These are phyloP conservation scores for Dusona sp. DNA, from an alignment of 2,888 invertebrate species.

Conservation along the genomic window DNA sequence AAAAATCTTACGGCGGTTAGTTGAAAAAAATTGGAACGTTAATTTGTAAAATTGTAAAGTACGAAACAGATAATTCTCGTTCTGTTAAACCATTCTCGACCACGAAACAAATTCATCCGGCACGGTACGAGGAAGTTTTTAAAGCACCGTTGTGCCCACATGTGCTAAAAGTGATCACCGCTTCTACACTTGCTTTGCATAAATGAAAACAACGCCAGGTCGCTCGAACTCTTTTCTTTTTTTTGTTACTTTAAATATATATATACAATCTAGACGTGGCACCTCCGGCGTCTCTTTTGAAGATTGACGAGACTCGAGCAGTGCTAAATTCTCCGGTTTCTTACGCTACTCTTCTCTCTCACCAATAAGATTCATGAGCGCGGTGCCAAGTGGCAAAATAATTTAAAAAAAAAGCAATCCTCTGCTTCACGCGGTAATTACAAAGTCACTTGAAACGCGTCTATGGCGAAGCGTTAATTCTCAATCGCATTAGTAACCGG, in stretches of 20 bases:
- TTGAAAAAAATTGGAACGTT: not conserved
- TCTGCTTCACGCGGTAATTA: constrained; percentile 12
- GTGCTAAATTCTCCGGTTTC: not conserved
- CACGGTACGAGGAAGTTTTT: not conserved
- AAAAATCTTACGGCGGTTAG: too few relatives aligned
- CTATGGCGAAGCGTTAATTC: constrained; percentile 32
- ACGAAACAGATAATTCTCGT: not conserved
- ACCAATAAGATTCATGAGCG: not conserved
- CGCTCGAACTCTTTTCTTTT: not conserved
- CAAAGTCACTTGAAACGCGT: not conserved
- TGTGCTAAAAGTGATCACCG: constrained; percentile 1
- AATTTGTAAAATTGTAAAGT: not conserved
- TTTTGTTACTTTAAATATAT: constrained; percentile 5
- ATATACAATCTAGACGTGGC: not conserved
- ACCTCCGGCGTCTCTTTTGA: constrained; percentile 33
- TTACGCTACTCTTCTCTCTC: not conserved
- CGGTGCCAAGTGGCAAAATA: constrained; percentile 16
- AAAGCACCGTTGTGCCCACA: constrained; percentile 14
- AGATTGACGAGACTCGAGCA: constrained; percentile 40
- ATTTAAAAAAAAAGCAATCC: not conserved
- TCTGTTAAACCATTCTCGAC: not conserved
- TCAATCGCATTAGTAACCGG: constrained; percentile 21
- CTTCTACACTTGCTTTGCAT: constrained; percentile 23
- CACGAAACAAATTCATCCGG: constrained; percentile 33
- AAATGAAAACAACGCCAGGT: constrained; percentile 35